Base-by-base conservation (phyloP, 2,113 vertebrate genomes). In the Notiomystis cincta region DNA sequence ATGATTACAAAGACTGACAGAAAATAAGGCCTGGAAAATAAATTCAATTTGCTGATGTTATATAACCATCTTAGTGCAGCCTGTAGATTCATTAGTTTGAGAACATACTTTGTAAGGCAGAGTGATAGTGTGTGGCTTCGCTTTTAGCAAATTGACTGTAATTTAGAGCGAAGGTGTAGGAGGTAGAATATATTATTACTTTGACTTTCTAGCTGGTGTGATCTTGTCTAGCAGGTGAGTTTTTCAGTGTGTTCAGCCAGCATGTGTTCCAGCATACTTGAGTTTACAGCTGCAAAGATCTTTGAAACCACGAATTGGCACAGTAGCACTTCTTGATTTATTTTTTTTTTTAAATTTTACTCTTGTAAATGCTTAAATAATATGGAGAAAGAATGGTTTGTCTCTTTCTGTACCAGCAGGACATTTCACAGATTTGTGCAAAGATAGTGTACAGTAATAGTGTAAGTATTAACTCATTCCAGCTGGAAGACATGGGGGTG, bases 101-200 rank as follows among this genome's bases (percentile, higher is more conserved):
- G 91, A 91, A 77, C 21, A 27, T 81, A 65, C 71, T 90, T 88
- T 75, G 47, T 75, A 84, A 89, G 51, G 82, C 47, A 92, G 77
- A 79, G 45, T 15, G 37, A 61, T 50, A 81, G 64, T 23, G 3
- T 87, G 77, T 91, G 89, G 44, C 70, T 95, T 92, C 7, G 18
- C 72, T 95, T 94, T 67, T 91, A 95, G 94, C 87, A 96, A 95
- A 94, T 87, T 87, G 76, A 64, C 86, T 72, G 69, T 87, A 90
- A 95, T 91, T 95, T 89, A 84, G 61, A 84, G 37, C 60, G 83
- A 89, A 91, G 70, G 53, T 96, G 77, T 87, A 67, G 91, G 89
- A 94, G 77, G 70, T 37, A 76, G 81, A 79, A 94, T 95, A 40
- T 94, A 67, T 95, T 95, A 91, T 51, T 95, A 64, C 31, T 45